A percentile compares a stretch with the other conserved stretches of the same genome.
Evolutionary conservation across 2,797 vertebrate genomes (phyloP).

Genomic region (Uromys caudimaculatus): DNA sequence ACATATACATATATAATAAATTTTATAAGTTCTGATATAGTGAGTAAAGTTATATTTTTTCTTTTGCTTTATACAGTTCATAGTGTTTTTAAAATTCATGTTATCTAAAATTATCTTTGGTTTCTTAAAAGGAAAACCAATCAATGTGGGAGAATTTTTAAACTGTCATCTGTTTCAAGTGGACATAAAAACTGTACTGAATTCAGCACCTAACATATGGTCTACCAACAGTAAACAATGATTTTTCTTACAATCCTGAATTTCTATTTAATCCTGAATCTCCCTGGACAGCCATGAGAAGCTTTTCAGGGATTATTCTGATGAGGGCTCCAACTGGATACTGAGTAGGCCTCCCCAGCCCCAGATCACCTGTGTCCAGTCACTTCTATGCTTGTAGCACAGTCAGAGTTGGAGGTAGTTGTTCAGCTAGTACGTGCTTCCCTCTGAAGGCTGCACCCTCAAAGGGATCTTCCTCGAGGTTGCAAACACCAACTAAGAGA

Average conservation of each 20-base stretch:
- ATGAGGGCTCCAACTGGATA: background rate
- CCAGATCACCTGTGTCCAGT: background rate
- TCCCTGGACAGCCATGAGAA: background rate
- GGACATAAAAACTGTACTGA: background rate
- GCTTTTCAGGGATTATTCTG: background rate
- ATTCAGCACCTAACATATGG: background rate
- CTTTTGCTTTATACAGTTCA: background rate
- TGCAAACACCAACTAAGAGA: background rate
- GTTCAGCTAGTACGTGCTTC: background rate
- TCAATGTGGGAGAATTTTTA: background rate
- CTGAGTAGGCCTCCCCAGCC: background rate
- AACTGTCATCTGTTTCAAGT: background rate
- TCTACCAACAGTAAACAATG: background rate
- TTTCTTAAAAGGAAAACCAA: conserved; percentile 29
- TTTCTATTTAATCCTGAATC: background rate
- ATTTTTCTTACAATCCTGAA: background rate
- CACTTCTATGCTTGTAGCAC: background rate
- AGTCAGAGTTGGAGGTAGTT: background rate
- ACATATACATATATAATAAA: background rate
- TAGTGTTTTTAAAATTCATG: background rate
- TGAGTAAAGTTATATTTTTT: background rate
- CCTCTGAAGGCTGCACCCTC: background rate
- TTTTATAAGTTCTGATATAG: background rate
- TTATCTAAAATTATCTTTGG: background rate
- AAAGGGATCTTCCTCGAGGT: background rate